Conservation (phyloP, 2,113 vertebrate genomes). For the Sander vitreus region DNA sequence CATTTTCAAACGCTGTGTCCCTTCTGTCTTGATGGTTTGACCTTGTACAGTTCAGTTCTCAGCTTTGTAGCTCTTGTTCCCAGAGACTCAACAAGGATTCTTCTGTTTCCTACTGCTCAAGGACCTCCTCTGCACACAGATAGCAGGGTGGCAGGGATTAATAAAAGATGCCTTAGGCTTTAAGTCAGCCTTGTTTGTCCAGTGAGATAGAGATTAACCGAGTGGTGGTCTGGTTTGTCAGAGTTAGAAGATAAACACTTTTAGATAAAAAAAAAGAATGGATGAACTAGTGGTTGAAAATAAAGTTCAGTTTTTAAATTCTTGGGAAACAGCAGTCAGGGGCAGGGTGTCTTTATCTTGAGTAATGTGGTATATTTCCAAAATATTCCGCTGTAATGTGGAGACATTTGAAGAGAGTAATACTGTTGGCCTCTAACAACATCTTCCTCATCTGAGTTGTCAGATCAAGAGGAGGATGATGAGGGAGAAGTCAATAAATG, state of each 20-base stretch:
- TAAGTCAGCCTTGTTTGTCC: background rate
- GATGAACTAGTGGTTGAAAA: too few species aligned
- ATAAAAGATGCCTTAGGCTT: constrained; percentile 4
- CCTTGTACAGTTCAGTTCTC: constrained; percentile 34
- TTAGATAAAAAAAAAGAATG: background rate
- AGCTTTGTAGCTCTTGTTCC: constrained; percentile 34
- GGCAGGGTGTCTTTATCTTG: background rate
- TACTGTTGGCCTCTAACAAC: background rate
- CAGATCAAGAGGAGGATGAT: background rate
- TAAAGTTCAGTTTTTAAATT: background rate
- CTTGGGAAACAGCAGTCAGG: background rate
- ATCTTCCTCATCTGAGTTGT: background rate
- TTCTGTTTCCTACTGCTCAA: constrained; percentile 52
- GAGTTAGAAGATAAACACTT: background rate
- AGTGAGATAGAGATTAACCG: background rate
- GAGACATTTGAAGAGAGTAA: background rate
- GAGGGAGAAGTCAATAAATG: background rate
- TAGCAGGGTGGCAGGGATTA: constrained; percentile 7
- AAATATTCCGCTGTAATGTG: too few species aligned
- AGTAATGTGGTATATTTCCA: background rate
- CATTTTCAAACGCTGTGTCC: background rate
- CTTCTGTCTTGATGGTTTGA: background rate
- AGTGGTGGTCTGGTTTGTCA: background rate
- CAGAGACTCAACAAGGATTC: constrained; percentile 63
- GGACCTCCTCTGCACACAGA: constrained; percentile 46